A percentile compares a stretch with the other conserved stretches of the same genome.
Conservation (phyloP, 2,888 invertebrate genomes). For the Seira ritae region DNA sequence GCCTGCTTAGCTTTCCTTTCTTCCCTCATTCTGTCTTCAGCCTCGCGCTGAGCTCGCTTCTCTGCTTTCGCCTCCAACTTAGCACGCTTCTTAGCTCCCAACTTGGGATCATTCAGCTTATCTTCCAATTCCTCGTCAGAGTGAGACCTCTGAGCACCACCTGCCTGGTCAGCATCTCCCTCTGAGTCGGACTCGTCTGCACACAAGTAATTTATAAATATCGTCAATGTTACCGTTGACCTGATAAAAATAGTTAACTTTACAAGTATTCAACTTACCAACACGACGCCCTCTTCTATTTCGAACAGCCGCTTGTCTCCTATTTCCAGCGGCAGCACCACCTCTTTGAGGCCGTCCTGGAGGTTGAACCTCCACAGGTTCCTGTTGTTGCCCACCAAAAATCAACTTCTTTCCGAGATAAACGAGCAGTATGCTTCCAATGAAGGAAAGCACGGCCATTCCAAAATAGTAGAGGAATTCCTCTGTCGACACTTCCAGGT, state of each 20-base stretch:
- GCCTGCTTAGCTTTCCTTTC: constrained; percentile 88
- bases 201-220: background rate
- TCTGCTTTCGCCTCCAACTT: constrained; percentile 96
- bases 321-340: constrained; percentile 49
- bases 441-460: constrained; percentile 57
- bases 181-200: constrained; percentile 69
- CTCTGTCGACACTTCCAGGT: constrained; percentile 45
- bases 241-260: background rate
- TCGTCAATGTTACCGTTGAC: background rate
- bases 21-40: constrained; percentile 85
- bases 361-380: constrained; percentile 5
- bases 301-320: constrained; percentile 56
- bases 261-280: constrained; percentile 33
- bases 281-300: constrained; percentile 53
- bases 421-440: constrained; percentile 48
- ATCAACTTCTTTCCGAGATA: constrained; percentile 25
- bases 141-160: constrained; percentile 42
- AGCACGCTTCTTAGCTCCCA: constrained; percentile 94
- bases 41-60: constrained; percentile 88
- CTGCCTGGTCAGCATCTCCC: constrained; percentile 35
- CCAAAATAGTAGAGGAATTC: constrained; percentile 69
- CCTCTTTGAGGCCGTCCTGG: constrained; percentile 26
- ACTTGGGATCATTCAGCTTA: constrained; percentile 76
- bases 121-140: constrained; percentile 77
- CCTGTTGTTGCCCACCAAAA: background rate